phyloP scores from a whole-genome alignment of 2,888 invertebrate genomes.

The Acanthosepion esculentum region DNA sequence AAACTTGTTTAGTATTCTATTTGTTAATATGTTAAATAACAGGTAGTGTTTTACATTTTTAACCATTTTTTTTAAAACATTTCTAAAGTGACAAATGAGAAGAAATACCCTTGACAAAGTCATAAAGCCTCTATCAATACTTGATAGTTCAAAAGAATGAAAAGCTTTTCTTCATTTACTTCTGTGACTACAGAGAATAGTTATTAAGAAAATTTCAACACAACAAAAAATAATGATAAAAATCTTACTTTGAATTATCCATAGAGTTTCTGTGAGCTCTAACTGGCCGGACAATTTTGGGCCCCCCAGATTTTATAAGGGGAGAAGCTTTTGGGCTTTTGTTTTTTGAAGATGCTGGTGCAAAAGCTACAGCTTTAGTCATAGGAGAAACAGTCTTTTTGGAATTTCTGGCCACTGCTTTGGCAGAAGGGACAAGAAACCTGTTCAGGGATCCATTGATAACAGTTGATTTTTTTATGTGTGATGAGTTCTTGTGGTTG shows the following conservation, averaged over 20 bases:
- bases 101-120: no score
- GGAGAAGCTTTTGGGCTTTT: not conserved
- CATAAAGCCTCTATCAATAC: no score
- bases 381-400: not conserved
- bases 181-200: no score
- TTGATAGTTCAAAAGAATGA: no score
- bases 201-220: no score
- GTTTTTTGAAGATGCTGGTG: not conserved
- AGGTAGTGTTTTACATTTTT: no score
- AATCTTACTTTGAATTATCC: slow-evolving; percentile 23
- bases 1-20: no score
- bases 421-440: not conserved
- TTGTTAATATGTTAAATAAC: no score
- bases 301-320: not conserved
- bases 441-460: not conserved
- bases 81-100: no score
- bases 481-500: not conserved
- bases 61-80: no score
- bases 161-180: no score
- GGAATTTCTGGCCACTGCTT: not conserved
- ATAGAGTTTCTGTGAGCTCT: not conserved
- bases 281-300: not conserved
- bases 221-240: no score
- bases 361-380: not conserved
- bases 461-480: not conserved